Percentiles rank a stretch among this genome's conserved stretches.
phyloP scores from a whole-genome alignment of 1,140 invertebrate genomes.

The Chionoecetes opilio region DNA sequence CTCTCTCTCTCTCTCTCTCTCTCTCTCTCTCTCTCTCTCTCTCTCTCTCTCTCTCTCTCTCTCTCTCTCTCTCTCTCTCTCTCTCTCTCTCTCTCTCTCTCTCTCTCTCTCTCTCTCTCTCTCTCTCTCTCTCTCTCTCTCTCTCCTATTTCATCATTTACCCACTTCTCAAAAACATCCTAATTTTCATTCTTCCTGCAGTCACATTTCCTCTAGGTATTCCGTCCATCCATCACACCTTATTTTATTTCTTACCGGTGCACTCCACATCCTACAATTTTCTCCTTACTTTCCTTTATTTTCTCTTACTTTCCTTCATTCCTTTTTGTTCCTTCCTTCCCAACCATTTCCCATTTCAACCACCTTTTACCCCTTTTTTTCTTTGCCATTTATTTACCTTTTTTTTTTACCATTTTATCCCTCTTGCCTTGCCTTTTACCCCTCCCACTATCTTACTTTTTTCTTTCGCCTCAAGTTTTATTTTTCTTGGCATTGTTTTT shows the following conservation, averaged over 20 bases:
- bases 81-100: constrained; percentile 21
- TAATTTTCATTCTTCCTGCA: background rate
- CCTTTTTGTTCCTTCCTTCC: background rate
- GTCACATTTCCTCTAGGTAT: background rate
- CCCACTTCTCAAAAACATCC: no score
- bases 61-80: constrained; percentile 24
- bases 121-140: no score
- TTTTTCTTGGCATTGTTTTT: no score
- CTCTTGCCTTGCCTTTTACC: background rate
- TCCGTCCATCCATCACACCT: background rate
- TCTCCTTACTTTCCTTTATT: background rate
- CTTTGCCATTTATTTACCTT: background rate
- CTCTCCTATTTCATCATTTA: no score
- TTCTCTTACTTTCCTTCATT: background rate
- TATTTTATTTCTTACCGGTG: background rate
- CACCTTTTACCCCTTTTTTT: background rate
- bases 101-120: no score
- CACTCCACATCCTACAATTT: background rate
- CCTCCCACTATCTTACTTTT: background rate
- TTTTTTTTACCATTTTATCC: background rate
- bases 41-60: constrained; percentile 41
- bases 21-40: constrained; percentile 22
- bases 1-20: constrained; percentile 20
- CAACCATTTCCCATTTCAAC: background rate
- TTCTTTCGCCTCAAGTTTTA: background rate